phyloP scores from a whole-genome alignment of 1,140 invertebrate genomes.

The Sitobion miscanthi region DNA sequence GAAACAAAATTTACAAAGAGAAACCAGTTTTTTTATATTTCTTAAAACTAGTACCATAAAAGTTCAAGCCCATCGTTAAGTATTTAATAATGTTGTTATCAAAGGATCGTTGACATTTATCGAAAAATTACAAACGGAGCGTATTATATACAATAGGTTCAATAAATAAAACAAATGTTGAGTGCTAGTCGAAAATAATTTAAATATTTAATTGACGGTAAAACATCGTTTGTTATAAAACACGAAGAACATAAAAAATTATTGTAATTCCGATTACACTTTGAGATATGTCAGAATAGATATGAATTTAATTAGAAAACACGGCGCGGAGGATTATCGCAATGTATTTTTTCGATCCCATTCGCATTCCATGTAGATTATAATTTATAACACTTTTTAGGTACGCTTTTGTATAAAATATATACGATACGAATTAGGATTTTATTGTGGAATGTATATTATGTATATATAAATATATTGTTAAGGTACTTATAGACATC shows the following conservation, averaged over 20 bases:
- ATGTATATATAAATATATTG: background rate
- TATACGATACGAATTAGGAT: background rate
- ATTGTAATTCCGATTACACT: background rate
- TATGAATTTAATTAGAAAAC: conserved; percentile 34
- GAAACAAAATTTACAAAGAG: background rate
- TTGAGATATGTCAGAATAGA: conserved; percentile 6
- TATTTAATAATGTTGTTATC: conserved; percentile 44
- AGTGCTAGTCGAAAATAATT: background rate
- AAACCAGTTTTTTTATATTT: conserved; percentile 29
- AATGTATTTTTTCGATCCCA: background rate
- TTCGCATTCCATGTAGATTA: background rate
- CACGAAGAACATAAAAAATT: background rate
- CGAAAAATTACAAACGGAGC: background rate
- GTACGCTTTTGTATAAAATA: background rate
- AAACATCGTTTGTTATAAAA: background rate
- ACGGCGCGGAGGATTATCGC: background rate
- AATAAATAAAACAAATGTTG: conserved; percentile 33
- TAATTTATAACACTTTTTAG: background rate
- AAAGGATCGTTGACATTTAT: conserved; percentile 28
- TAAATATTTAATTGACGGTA: background rate
- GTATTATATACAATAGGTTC: background rate
- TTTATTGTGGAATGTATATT: background rate
- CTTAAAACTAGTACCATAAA: conserved; percentile 22
- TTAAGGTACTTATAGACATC: no score
- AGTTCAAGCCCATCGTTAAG: background rate